These are phyloP conservation scores for Drosophila triauraria DNA, from an alignment of 1,140 invertebrate species.

Conservation along the genomic window DNA sequence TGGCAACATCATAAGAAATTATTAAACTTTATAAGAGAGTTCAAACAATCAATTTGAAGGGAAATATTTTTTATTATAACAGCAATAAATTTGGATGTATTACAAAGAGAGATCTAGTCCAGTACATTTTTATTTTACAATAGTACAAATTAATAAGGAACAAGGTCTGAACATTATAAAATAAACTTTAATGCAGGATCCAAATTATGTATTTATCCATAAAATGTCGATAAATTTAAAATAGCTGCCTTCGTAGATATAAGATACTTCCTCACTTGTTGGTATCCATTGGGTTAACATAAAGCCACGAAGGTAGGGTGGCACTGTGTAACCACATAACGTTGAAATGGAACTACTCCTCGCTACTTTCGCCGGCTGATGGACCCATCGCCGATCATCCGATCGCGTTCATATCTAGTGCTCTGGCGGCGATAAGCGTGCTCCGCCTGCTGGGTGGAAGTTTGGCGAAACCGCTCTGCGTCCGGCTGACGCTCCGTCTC, in stretches of 20 bases:
- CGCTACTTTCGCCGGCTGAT: slow-evolving; percentile 10
- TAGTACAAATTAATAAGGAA: neutral
- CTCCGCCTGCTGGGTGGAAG: slow-evolving; percentile 7
- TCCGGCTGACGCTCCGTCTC: slow-evolving; percentile 8
- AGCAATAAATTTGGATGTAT: no score
- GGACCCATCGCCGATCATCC: slow-evolving; percentile 27
- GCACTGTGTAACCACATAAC: slow-evolving; percentile 5
- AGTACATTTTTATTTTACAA: neutral
- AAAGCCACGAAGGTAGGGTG: neutral
- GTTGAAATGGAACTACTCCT: neutral
- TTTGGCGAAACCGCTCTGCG: neutral
- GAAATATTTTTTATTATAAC: no score
- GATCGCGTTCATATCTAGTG: slow-evolving; percentile 19
- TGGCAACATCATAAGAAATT: no score
- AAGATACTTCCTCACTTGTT: neutral
- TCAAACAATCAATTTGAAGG: no score
- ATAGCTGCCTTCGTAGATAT: neutral
- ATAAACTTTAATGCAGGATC: slow-evolving; percentile 11
- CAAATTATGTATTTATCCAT: slow-evolving; percentile 5
- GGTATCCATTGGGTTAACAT: neutral
- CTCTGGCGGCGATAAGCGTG: neutral
- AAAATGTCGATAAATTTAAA: slow-evolving; percentile 1
- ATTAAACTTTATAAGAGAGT: no score
- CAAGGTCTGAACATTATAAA: neutral
- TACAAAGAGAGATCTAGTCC: no score